Evolutionary conservation across 2,888 invertebrate genomes (phyloP), one percentile per base, ranked within the genome.

Genomic region (Agrilus cyanescens): DNA sequence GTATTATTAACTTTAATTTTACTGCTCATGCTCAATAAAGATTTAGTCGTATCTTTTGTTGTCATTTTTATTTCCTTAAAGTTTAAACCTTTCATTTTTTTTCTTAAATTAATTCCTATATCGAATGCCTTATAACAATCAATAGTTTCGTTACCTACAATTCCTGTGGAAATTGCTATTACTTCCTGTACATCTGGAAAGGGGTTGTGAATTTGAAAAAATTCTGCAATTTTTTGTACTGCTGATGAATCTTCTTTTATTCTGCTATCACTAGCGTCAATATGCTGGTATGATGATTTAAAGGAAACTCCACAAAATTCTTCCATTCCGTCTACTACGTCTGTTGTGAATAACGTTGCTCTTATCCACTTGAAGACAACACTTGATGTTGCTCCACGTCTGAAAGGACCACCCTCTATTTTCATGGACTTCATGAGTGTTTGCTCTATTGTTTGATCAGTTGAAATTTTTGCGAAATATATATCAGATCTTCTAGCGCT

Each of bases 21-120:
- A 40, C 44, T 44, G 44, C 35, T 44, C 38, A 43, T 43, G 25
- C 33, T 43, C 38, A 39, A 43, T 43, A 43, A 43, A 38, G 43
- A 38, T 38, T 39, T 43, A 16, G 14, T 20, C 8, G 38, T 43
- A 43, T 38, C 43, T 43, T 38, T 32, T 43, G 15, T 43, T 4
- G 43, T 32, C 38, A 43, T 43, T 43, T 43, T 13, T 20, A 31
- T 25, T 2, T 32, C 12, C 13, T 5, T 30, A 33, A 40, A 40
- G 18, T 12, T 40, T 38, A 25, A 43, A 37, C n/a, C 30, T 36
- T 38, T 38, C 12, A 38, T 38, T 38, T 38, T 38, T 12, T 37
- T 37, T 38, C 25, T 38, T 38, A 29, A 34, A 34, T 40, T 40
- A 5, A 32, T 34, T 29, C 18, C 16, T 29, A 15, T 12, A 40